Conservation (phyloP, 2,797 vertebrate species). For the Premnoplex brunnescens region DNA sequence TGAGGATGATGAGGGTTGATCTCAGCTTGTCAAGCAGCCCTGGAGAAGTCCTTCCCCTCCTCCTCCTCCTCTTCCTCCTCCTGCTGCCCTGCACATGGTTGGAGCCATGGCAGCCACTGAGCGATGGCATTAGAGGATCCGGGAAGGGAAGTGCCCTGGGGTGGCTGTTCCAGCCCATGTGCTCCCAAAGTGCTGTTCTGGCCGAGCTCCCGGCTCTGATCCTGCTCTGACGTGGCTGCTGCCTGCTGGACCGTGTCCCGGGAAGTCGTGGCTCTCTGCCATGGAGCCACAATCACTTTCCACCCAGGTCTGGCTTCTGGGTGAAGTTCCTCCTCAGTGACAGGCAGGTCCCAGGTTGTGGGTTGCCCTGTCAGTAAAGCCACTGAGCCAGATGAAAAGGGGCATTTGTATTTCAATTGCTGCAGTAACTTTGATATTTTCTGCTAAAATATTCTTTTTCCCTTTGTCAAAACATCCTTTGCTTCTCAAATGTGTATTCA, state of each 20-base stretch:
- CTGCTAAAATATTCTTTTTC: conserved; percentile 55
- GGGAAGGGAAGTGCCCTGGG: neutral
- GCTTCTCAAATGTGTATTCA: conserved; percentile 71
- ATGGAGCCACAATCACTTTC: fast-evolving
- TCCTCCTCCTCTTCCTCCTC: neutral
- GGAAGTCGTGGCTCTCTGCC: neutral
- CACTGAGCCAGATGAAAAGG: neutral
- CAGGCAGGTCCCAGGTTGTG: neutral
- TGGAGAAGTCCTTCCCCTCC: neutral
- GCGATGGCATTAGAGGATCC: fast-evolving
- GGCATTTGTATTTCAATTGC: conserved; percentile 46
- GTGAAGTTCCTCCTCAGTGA: neutral
- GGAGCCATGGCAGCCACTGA: neutral
- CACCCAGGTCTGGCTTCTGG: neutral
- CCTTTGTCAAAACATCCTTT: conserved; percentile 74
- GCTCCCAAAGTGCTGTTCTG: neutral
- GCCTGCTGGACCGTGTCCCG: conserved; percentile 2
- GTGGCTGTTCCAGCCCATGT: fast-evolving
- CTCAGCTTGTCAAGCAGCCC: neutral
- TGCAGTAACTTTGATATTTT: conserved; percentile 71
- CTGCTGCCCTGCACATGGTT: neutral
- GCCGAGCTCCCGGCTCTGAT: fast-evolving
- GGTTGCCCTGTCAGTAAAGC: neutral
- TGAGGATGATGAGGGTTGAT: too few species aligned
- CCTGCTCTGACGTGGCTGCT: neutral